phyloP scores from a whole-genome alignment of 2,888 invertebrate genomes.

The Tetramorium bicarinatum region DNA sequence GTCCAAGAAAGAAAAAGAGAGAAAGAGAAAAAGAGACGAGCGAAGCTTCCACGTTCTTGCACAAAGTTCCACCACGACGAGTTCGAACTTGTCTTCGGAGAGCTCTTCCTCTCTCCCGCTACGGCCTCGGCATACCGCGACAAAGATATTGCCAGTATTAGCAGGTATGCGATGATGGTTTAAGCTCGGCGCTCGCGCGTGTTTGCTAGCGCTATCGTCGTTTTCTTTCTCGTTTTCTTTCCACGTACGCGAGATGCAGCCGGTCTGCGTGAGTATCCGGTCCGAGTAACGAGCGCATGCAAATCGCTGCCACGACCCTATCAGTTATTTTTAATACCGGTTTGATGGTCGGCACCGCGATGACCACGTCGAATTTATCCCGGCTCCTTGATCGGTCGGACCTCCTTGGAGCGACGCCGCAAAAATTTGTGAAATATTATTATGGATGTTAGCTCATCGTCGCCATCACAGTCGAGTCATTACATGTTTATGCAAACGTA shows the following conservation, averaged over 20 bases:
- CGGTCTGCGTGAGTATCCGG: constrained; percentile 20
- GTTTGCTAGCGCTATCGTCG: constrained; percentile 42
- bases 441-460: constrained; percentile 64
- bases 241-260: constrained; percentile 8
- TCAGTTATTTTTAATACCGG: constrained; percentile 75
- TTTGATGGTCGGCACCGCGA: constrained; percentile 63
- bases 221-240: constrained; percentile 12
- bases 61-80: constrained; percentile 67
- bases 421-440: constrained; percentile 70
- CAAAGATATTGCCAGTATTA: constrained; percentile 73
- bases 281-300: constrained; percentile 74
- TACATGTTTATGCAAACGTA: constrained; percentile 65
- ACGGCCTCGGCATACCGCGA: constrained; percentile 60
- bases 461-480: constrained; percentile 30
- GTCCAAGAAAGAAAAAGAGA: constrained; percentile 33
- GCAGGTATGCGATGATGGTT: constrained; percentile 71
- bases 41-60: constrained; percentile 26
- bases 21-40: constrained; percentile 18
- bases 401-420: constrained; percentile 52
- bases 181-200: constrained; percentile 38
- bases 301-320: constrained; percentile 74
- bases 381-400: constrained; percentile 41
- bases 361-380: constrained; percentile 68
- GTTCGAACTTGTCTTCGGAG: constrained; percentile 38
- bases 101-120: constrained; percentile 8